Percentiles rank a stretch among this genome's conserved stretches.
phyloP scores from a whole-genome alignment of 2,113 vertebrate genomes.

The Coreoperca whiteheadi region DNA sequence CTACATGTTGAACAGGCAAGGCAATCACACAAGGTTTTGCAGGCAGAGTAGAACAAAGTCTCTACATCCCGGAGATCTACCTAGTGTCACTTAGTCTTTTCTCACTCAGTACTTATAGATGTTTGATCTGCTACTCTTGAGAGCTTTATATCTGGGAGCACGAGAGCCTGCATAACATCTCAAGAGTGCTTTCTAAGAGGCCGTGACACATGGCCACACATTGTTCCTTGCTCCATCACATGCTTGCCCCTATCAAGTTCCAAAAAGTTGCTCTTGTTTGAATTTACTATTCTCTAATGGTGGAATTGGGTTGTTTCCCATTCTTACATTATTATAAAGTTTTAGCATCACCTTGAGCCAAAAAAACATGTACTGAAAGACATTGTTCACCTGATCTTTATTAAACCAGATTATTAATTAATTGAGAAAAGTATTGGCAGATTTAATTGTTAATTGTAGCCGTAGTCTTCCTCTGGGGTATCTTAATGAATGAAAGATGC shows the following conservation, averaged over 20 bases:
- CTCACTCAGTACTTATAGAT: neutral
- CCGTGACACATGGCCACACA: neutral
- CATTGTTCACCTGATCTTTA: no score
- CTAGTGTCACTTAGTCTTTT: neutral
- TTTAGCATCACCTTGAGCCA: no score
- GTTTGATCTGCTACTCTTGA: slow-evolving; percentile 19
- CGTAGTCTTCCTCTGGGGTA: no score
- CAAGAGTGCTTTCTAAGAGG: neutral
- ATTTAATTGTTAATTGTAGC: no score
- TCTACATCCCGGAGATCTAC: neutral
- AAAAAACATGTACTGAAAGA: no score
- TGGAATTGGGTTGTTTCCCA: no score
- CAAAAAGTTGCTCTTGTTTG: neutral
- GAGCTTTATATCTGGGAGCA: neutral
- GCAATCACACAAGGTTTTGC: neutral
- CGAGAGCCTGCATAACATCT: neutral
- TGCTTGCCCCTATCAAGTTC: neutral
- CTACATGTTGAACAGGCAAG: no score
- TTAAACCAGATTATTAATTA: no score
- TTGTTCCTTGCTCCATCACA: neutral
- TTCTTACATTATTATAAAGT: no score
- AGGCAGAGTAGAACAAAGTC: neutral
- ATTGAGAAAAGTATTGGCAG: no score
- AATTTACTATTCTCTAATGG: no score
- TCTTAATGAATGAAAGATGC: no score